Evolutionary conservation across 2,113 vertebrate genomes (phyloP).

Genomic region (Muntiacus muntjak): DNA sequence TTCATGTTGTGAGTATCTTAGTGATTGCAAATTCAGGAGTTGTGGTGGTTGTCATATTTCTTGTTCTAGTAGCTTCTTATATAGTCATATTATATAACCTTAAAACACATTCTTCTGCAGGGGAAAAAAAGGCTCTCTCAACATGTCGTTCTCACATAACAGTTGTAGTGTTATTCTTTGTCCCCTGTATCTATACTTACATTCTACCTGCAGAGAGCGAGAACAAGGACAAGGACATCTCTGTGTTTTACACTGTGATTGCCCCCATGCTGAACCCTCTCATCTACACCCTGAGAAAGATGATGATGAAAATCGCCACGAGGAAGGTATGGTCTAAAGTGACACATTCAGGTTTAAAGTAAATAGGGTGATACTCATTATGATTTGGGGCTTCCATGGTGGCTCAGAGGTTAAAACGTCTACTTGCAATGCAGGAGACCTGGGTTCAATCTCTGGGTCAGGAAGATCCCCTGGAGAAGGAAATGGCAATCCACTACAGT

Average conservation of each 20-base stretch:
- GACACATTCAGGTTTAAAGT: background rate
- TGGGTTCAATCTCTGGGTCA: too few relatives aligned
- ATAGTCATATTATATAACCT: background rate
- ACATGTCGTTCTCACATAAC: conserved; percentile 34
- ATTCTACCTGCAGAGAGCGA: background rate
- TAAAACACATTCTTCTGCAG: background rate
- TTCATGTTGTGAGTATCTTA: background rate
- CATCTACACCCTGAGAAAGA: conserved; percentile 61
- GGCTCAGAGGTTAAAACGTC: too few relatives aligned
- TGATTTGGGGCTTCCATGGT: too few relatives aligned
- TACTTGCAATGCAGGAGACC: too few relatives aligned
- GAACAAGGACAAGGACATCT: conserved; percentile 48
- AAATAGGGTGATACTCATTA: background rate
- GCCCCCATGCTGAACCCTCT: conserved; percentile 49
- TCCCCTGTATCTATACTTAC: conserved; percentile 34
- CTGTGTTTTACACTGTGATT: conserved; percentile 53
- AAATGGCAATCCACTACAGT: too few relatives aligned
- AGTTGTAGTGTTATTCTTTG: conserved; percentile 33
- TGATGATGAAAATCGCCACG: conserved; percentile 39
- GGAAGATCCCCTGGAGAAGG: too few relatives aligned
- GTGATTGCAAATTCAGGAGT: conserved; percentile 30
- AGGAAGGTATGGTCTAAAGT: background rate
- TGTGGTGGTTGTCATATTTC: background rate
- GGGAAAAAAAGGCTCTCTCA: conserved; percentile 28
- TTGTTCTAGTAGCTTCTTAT: conserved; percentile 27